Evolutionary conservation across 2,888 invertebrate species (phyloP).

Genomic region (Lasioglossum marginatum): DNA sequence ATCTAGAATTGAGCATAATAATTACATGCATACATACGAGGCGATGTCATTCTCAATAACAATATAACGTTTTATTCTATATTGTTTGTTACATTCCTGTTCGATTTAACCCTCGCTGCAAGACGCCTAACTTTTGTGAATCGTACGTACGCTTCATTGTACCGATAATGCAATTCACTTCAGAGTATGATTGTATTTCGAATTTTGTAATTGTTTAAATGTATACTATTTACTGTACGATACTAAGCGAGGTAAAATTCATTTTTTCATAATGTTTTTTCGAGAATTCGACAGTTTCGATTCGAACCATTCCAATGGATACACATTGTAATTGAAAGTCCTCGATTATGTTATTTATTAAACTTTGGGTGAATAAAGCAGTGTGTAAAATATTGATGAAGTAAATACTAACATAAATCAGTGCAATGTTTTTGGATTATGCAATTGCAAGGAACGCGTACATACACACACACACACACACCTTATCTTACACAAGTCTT

Average conservation of each 20-base stretch:
- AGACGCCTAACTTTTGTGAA: slow-evolving; percentile 30
- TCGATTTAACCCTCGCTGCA: slow-evolving; percentile 32
- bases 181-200: slow-evolving; percentile 1
- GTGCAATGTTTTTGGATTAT: slow-evolving; percentile 28
- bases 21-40: slow-evolving; percentile 38
- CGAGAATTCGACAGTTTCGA: slow-evolving; percentile 36
- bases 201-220: slow-evolving; percentile 24
- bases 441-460: slow-evolving; percentile 27
- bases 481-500: slow-evolving; percentile 34
- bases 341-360: slow-evolving; percentile 73
- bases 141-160: slow-evolving; percentile 7
- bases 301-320: slow-evolving; percentile 71
- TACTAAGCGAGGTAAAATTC: slow-evolving; percentile 6
- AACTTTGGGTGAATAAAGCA: slow-evolving; percentile 72
- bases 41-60: slow-evolving; percentile 15
- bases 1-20: slow-evolving; percentile 35
- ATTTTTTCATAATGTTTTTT: neutral
- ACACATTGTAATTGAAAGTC: slow-evolving; percentile 59
- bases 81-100: slow-evolving; percentile 30
- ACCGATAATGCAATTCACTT: slow-evolving; percentile 27
- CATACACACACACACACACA: slow-evolving; percentile 11
- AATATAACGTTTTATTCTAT: slow-evolving; percentile 27
- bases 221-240: slow-evolving; percentile 1
- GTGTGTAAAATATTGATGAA: slow-evolving; percentile 54
- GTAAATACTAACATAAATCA: slow-evolving; percentile 28